phyloP scores from a whole-genome alignment of 2,888 invertebrate genomes.

The Schrankia costaestrigalis region DNA sequence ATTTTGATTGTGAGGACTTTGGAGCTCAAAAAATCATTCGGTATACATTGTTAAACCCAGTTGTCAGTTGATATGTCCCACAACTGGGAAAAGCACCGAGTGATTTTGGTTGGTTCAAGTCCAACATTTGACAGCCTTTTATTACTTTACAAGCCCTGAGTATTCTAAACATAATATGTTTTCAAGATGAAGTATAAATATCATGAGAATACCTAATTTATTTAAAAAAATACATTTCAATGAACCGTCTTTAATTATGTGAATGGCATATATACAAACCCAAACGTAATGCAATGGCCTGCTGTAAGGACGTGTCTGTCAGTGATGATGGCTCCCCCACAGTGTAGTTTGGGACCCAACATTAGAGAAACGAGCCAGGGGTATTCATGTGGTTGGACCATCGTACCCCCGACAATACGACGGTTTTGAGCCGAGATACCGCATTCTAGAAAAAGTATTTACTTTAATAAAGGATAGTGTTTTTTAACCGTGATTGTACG shows the following conservation, averaged over 20 bases:
- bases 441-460: constrained; percentile 48
- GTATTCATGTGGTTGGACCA: constrained; percentile 71
- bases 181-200: too few species aligned
- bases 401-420: constrained; percentile 78
- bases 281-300: constrained; percentile 80
- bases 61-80: too few species aligned
- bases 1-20: too few species aligned
- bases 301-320: constrained; percentile 78
- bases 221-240: not conserved
- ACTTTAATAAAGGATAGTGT: not conserved
- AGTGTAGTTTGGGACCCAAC: constrained; percentile 69
- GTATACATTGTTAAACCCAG: too few species aligned
- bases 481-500: not conserved
- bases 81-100: too few species aligned
- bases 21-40: too few species aligned
- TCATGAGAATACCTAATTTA: too few species aligned
- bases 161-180: too few species aligned
- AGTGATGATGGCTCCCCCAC: constrained; percentile 81
- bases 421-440: constrained; percentile 63
- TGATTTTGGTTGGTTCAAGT: too few species aligned
- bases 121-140: too few species aligned
- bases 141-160: too few species aligned
- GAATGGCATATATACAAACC: constrained; percentile 47
- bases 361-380: constrained; percentile 80
- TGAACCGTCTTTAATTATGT: not conserved